These are phyloP conservation scores for Flexamia atlantica DNA, from an alignment of 2,888 invertebrate species.

Conservation along the genomic window DNA sequence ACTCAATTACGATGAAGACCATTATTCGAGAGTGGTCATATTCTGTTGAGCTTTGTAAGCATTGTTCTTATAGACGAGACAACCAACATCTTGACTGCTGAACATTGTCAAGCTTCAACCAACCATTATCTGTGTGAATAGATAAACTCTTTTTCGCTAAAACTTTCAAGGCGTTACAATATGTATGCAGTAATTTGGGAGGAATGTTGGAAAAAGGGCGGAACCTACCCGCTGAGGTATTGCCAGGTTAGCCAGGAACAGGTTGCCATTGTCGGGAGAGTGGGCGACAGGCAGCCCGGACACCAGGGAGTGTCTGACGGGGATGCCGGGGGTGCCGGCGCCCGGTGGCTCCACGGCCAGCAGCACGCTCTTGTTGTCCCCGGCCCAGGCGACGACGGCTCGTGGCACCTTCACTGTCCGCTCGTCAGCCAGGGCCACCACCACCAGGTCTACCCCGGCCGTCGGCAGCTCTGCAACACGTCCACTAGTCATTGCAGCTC, in stretches of 20 bases:
- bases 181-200: too few relatives aligned
- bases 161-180: too few relatives aligned
- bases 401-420: conserved; percentile 76
- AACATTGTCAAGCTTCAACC: too few relatives aligned
- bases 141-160: too few relatives aligned
- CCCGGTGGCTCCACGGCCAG: conserved; percentile 88
- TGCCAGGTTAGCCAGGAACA: conserved; percentile 92
- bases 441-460: conserved; percentile 77
- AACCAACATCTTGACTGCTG: too few relatives aligned
- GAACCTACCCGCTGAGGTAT: conserved; percentile 86
- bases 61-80: too few relatives aligned
- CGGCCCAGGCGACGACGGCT: conserved; percentile 82
- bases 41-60: too few relatives aligned
- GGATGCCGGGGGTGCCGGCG: conserved; percentile 80
- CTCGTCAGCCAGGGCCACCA: conserved; percentile 77
- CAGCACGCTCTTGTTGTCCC: conserved; percentile 84
- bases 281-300: conserved; percentile 84
- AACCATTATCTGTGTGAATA: too few relatives aligned
- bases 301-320: conserved; percentile 83
- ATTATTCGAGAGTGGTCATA: too few relatives aligned
- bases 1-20: too few relatives aligned
- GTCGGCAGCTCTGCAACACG: conserved; percentile 73
- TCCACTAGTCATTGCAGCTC: too few relatives aligned
- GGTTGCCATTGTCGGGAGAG: conserved; percentile 81
- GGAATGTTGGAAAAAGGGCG: too few relatives aligned